Conservation (phyloP, 2,113 vertebrate species). For the Oreochromis tanganicae region DNA sequence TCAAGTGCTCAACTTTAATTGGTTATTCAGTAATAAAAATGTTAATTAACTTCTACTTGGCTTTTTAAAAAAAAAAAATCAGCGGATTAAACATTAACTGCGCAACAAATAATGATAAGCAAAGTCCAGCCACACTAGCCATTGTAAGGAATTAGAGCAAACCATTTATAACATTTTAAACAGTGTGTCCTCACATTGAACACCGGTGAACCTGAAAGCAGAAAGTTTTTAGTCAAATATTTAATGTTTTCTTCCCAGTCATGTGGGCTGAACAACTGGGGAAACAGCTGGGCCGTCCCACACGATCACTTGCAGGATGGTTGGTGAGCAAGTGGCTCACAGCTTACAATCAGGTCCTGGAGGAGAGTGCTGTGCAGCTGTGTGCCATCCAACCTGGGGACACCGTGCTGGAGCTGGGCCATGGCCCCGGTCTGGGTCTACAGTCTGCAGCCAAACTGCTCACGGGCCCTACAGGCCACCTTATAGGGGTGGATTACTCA, state of each 20-base stretch:
- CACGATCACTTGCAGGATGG: slow-evolving; percentile 58
- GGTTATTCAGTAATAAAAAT: background rate
- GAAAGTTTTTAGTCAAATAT: background rate
- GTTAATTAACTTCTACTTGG: background rate
- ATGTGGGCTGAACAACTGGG: slow-evolving; percentile 46
- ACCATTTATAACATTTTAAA: background rate
- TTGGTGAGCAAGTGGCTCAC: slow-evolving; percentile 46
- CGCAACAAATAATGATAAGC: background rate
- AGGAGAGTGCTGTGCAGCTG: slow-evolving; percentile 60
- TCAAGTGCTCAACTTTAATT: background rate
- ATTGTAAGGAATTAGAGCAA: background rate
- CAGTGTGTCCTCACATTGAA: background rate
- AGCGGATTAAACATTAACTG: background rate
- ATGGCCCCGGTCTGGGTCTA: slow-evolving; percentile 66
- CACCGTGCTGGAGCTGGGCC: slow-evolving; percentile 69
- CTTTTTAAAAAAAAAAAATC: background rate
- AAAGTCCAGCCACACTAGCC: background rate
- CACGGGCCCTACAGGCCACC: slow-evolving; percentile 39
- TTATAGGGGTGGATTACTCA: slow-evolving; percentile 70
- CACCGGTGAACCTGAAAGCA: background rate
- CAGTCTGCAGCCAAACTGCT: slow-evolving; percentile 49
- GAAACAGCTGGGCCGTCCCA: slow-evolving; percentile 60
- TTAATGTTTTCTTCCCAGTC: background rate
- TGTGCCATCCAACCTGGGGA: slow-evolving; percentile 57
- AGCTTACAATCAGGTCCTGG: slow-evolving; percentile 44